Base-by-base conservation (phyloP, 2,888 invertebrate species). In the Mellilla xanthometata region DNA sequence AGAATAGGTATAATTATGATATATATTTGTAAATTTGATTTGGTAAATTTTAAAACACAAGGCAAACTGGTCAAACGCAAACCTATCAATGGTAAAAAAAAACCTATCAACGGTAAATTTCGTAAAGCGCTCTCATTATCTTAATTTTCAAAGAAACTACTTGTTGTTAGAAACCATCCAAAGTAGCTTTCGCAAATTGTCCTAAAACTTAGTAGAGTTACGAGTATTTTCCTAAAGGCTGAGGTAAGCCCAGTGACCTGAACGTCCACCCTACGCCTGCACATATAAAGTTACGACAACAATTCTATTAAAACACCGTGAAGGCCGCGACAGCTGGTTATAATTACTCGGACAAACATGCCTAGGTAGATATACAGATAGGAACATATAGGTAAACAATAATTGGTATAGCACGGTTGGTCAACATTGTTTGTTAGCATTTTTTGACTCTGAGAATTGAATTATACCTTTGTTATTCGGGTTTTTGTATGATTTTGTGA, bases 231-330 rank as follows among this genome's bases (percentile, higher is more conserved):
- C 27, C 4, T n/a, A 12, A 22, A 28, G 12, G 2, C 13, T 35
- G 4, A 46, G 22, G 24, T 26, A 42, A 42, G 15, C 32, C 24
- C 29, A 36, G 12, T 28, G 12, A 31, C 46, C 23, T 36, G 40
- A 46, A 36, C 40, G 39, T n/a, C 27, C 32, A 24, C 26, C 32
- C 41, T 42, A 29, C 19, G 29, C 32, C 15, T 7, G 36, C 23
- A 22, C 36, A 52, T 61, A 64, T 66, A 59, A 51, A 60, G 64
- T 70, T 72, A 70, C 71, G 54, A 48, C 61, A 63, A 61, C 62
- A 64, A 64, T 66, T 68, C 62, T 62, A 65, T 63, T 66, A 62
- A 68, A 59, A 58, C 58, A 62, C 67, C 72, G 68, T 68, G 73
- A 76, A 76, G 75, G 75, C 54, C 67, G 51, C 49, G 52, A 46